phyloP scores from a whole-genome alignment of 2,113 vertebrate species.

The Elephas maximus region DNA sequence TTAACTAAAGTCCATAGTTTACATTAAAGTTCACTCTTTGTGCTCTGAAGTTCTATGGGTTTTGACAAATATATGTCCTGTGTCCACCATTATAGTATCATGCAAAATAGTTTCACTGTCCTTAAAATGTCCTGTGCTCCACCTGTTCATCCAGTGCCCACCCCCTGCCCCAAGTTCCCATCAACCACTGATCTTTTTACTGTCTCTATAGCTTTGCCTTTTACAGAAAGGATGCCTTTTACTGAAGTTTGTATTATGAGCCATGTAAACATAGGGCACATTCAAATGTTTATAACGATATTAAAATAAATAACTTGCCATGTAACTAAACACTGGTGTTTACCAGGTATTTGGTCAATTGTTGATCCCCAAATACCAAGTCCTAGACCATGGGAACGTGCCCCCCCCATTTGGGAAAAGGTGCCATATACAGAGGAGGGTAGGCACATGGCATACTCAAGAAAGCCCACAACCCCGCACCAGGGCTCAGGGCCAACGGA shows the following conservation, averaged over 20 bases:
- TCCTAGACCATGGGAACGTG: not conserved
- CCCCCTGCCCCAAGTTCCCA: not conserved
- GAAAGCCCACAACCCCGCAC: not conserved
- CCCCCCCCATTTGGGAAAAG: not conserved
- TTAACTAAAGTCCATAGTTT: not conserved
- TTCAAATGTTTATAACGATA: not conserved
- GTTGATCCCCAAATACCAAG: not conserved
- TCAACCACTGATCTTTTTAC: not conserved
- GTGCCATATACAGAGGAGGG: not conserved
- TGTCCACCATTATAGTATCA: not conserved
- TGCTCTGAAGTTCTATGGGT: not conserved
- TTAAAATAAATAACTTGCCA: not conserved
- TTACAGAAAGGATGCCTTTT: not conserved
- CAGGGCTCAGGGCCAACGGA: accelerated
- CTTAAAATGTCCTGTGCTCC: not conserved
- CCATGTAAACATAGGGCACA: not conserved
- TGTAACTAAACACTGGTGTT: not conserved
- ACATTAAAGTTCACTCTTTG: not conserved
- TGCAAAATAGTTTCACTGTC: too few relatives aligned
- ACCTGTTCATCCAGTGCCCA: not conserved
- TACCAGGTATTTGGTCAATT: not conserved
- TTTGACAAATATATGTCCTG: not conserved
- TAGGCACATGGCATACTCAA: too few relatives aligned
- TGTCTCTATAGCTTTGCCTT: not conserved
- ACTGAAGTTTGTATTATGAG: not conserved